Evolutionary conservation across 2,888 invertebrate species (phyloP).

Genomic region (Hydrotaea diabolus): DNA sequence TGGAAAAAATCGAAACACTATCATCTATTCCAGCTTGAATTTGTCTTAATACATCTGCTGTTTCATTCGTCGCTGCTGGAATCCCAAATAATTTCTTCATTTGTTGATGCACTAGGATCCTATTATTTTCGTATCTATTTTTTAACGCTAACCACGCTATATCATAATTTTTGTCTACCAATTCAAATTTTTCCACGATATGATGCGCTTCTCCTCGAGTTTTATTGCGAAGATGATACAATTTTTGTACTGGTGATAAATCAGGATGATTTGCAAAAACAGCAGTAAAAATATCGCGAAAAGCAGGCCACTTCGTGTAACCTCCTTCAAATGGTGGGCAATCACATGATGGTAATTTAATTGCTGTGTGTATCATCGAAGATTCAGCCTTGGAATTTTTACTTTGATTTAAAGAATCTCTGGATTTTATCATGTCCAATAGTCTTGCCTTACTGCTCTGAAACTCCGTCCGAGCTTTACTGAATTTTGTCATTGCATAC

Average conservation of each 20-base stretch:
- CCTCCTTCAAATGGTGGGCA: not conserved
- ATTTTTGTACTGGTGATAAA: constrained; percentile 16
- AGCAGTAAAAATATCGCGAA: constrained; percentile 13
- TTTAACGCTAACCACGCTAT: constrained; percentile 31
- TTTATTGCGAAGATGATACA: constrained; percentile 26
- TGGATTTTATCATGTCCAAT: no score
- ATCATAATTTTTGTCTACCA: constrained; percentile 23
- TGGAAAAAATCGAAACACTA: not conserved
- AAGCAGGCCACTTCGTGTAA: not conserved
- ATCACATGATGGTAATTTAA: constrained; percentile 6
- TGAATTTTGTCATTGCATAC: no score
- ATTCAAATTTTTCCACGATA: constrained; percentile 27
- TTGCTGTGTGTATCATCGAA: not conserved
- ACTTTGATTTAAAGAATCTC: no score
- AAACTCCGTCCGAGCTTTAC: no score
- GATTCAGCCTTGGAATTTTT: no score
- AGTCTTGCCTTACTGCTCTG: no score
- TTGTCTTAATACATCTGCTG: no score
- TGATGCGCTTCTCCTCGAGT: constrained; percentile 40
- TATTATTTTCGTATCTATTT: constrained; percentile 22
- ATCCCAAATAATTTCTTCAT: not conserved
- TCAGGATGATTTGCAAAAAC: constrained; percentile 6
- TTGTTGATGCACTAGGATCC: constrained; percentile 21
- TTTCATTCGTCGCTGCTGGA: no score
- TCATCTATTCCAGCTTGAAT: not conserved